These are phyloP conservation scores for Ganaspis sp. DNA, from an alignment of 1,140 invertebrate genomes.

Conservation along the genomic window DNA sequence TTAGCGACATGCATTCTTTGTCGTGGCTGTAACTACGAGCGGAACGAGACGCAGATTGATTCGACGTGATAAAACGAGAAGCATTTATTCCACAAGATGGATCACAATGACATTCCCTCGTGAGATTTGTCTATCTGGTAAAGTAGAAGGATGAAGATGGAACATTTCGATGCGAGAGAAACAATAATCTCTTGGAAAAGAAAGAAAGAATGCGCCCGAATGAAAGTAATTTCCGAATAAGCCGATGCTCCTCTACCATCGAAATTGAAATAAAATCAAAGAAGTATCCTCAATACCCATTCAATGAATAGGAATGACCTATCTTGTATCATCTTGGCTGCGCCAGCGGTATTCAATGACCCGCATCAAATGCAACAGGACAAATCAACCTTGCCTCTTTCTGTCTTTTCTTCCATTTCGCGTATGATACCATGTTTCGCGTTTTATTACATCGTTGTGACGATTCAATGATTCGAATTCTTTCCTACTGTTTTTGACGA, in stretches of 20 bases:
- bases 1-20: background rate
- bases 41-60: conserved; percentile 21
- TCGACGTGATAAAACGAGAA: conserved; percentile 12
- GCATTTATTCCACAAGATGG: conserved; percentile 18
- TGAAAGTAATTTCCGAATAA: conserved; percentile 44
- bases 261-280: conserved; percentile 47
- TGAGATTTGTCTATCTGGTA: background rate
- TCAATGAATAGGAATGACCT: conserved; percentile 47
- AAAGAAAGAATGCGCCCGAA: background rate
- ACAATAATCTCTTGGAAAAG: conserved; percentile 31
- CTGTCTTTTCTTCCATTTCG: background rate
- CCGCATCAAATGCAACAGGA: conserved; percentile 26
- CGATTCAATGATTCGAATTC: background rate
- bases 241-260: conserved; percentile 31
- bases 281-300: conserved; percentile 47
- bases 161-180: background rate
- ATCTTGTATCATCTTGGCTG: conserved; percentile 16
- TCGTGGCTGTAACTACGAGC: background rate
- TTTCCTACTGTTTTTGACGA: too few species aligned
- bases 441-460: background rate
- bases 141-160: conserved; percentile 7
- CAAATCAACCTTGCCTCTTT: conserved; percentile 14
- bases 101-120: conserved; percentile 22
- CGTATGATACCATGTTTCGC: background rate
- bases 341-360: conserved; percentile 12